Conservation (phyloP, 64 coral and sea anemone genomes). For the Actinia equina region DNA sequence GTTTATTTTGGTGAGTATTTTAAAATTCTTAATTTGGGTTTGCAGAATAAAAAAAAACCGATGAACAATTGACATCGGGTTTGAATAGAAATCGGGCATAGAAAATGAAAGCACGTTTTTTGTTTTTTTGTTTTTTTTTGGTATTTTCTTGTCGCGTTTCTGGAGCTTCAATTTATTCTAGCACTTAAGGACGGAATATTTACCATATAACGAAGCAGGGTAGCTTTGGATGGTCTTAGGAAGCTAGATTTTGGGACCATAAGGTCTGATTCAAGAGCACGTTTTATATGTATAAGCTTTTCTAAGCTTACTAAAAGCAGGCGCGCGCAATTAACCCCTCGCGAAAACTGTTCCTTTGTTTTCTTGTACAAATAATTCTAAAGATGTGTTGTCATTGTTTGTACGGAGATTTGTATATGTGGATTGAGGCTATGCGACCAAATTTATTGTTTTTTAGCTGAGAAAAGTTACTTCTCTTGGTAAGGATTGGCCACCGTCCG, state of each 20-base stretch:
- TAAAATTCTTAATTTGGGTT: neutral
- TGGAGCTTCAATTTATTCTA: neutral
- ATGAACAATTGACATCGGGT: neutral
- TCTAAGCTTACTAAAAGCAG: neutral
- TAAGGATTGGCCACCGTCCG: conserved; percentile 93
- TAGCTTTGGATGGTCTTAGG: neutral
- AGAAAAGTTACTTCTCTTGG: conserved; percentile 87
- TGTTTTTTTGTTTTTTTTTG: neutral
- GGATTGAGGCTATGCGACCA: neutral
- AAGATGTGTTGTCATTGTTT: neutral
- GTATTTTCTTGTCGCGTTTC: neutral
- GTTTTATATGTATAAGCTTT: neutral
- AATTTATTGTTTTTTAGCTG: conserved; percentile 54
- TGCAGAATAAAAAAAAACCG: neutral
- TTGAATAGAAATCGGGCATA: too few species aligned
- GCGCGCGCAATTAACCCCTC: neutral
- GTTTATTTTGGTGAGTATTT: conserved; percentile 80
- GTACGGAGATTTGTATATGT: neutral
- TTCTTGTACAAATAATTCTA: too few species aligned
- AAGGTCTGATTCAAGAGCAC: neutral
- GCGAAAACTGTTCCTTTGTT: too few species aligned
- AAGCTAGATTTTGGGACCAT: neutral
- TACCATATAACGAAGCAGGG: neutral
- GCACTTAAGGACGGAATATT: neutral
- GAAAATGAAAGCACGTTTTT: neutral